Evolutionary conservation across 2,888 invertebrate species (phyloP), one percentile per base, ranked within the genome.

Genomic region (Hypercompe scribonia): DNA sequence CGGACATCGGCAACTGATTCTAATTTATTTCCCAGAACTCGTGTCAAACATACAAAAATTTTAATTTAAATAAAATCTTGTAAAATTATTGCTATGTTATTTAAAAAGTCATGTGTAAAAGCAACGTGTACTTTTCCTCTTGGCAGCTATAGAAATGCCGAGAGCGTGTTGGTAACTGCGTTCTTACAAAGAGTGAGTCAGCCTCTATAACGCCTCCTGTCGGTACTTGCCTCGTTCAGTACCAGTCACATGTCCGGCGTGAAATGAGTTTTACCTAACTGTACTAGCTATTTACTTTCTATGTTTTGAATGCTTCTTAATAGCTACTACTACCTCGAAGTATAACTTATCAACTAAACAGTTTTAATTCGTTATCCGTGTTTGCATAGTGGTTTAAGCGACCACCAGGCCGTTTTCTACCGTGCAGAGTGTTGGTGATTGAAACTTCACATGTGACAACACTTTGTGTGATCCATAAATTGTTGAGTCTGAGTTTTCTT

Each of bases 101-200:
- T 80, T 71, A 78, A 73, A 75, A 73, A 75, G 82, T 79, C 79
- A 79, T 76, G 73, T 84, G 78, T 54, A 79, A 84, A 82, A 82
- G 80, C 75, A 81, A 82, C 77, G 82, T 84, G 83, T 78, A 81
- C 85, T 87, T 86, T 87, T 82, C 78, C 84, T 82, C 82, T 88
- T 81, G 81, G 86, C 87, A 88, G 86, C 86, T 86, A 88, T 88
- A 81, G 82, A 86, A 88, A 88, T 86, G 89, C 87, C 88, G 89
- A 87, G 85, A 89, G 89, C 89, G 86, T 87, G 83, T 83, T 85
- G 87, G 85, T n/a, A n/a, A n/a, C 88, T 87, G 93, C 92, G 90
- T 87, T 83, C 86, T 86, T 84, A 93, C 91, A 94, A 94, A 92
- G 91, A 90, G 83, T 80, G 88, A 87, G 89, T 89, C 89, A 82